phyloP scores from a whole-genome alignment of 2,888 invertebrate species.

The Drosophila ustulata region DNA sequence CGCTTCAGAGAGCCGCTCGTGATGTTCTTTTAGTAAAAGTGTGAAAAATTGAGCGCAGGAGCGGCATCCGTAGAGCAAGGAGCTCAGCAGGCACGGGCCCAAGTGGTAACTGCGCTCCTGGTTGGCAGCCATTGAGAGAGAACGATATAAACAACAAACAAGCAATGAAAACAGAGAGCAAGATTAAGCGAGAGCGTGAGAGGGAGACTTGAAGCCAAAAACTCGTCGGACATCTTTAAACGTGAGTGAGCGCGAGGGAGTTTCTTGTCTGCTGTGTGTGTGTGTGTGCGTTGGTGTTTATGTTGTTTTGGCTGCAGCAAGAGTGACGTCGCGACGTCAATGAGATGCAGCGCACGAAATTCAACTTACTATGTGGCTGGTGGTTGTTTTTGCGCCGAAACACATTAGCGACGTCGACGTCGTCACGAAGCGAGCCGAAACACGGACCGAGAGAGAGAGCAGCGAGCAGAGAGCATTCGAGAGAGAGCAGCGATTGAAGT shows the following conservation, averaged over 20 bases:
- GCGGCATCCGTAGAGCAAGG: constrained; percentile 6
- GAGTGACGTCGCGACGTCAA: constrained; percentile 49
- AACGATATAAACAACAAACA: constrained; percentile 38
- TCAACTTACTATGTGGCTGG: constrained; percentile 39
- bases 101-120: constrained; percentile 41
- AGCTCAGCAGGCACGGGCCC: not conserved
- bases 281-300: constrained; percentile 13
- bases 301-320: constrained; percentile 33
- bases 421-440: constrained; percentile 33
- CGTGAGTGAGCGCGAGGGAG: constrained; percentile 62
- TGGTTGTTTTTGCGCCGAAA: constrained; percentile 50
- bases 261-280: constrained; percentile 33
- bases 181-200: constrained; percentile 18
- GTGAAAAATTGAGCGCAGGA: constrained; percentile 45
- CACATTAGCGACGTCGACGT: constrained; percentile 32
- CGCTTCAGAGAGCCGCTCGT: constrained; percentile 26
- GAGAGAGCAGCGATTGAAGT: constrained; percentile 34
- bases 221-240: constrained; percentile 49
- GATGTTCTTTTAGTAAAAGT: constrained; percentile 53
- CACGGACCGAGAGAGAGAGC: constrained; percentile 7
- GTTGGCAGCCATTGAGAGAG: constrained; percentile 21
- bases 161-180: constrained; percentile 23
- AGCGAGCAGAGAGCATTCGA: not conserved
- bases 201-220: constrained; percentile 26
- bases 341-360: constrained; percentile 62